Conservation (phyloP, 2,113 vertebrate genomes). For the Tringa solitaria region DNA sequence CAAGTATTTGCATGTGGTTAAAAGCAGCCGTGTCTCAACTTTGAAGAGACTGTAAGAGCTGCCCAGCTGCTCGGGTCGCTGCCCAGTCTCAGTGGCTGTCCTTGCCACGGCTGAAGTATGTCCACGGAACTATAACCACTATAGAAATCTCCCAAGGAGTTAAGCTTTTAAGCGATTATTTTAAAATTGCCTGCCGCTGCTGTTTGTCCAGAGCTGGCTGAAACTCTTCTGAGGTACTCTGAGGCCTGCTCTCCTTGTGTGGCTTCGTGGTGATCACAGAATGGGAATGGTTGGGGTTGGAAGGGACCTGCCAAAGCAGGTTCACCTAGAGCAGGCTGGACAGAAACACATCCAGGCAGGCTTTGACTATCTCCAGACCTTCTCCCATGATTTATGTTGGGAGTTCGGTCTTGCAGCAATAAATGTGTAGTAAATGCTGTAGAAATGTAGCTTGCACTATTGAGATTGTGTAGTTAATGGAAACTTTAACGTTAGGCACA, state of each 20-base stretch:
- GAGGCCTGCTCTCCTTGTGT: neutral
- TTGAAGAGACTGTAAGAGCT: no score
- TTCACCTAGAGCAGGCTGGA: neutral
- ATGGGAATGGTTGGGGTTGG: neutral
- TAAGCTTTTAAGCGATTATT: neutral
- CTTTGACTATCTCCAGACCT: neutral
- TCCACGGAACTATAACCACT: neutral
- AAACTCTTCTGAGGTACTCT: neutral
- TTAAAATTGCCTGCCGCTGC: neutral
- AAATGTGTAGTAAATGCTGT: neutral
- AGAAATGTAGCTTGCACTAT: neutral
- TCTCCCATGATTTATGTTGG: neutral
- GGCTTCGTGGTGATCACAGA: neutral
- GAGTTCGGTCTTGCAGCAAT: neutral
- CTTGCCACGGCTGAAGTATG: neutral
- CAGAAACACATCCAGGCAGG: neutral
- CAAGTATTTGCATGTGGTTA: fast-evolving
- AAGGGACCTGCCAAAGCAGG: neutral
- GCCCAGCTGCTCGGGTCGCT: neutral
- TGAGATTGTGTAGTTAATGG: neutral
- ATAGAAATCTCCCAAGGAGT: neutral
- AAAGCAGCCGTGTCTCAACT: neutral
- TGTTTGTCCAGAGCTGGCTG: neutral
- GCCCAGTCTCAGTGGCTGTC: neutral
- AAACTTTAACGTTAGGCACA: neutral